Evolutionary conservation across 53 echinoderm and acorn worm genomes (phyloP).

Genomic region (Echinometra lucunter): DNA sequence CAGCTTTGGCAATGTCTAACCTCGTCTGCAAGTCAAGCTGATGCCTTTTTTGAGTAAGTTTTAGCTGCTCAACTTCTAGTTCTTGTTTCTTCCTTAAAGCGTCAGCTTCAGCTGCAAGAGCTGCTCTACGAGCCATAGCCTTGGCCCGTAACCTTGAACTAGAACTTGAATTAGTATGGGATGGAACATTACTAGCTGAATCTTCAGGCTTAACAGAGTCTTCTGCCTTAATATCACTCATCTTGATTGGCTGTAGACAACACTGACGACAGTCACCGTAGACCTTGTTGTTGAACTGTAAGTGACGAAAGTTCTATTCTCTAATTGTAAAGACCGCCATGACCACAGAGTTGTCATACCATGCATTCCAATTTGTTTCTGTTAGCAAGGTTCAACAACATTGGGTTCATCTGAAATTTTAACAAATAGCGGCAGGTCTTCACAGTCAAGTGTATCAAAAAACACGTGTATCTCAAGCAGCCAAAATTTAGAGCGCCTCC

Average conservation of each 20-base stretch:
- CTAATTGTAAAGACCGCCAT: not conserved
- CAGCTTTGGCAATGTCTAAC: constrained; percentile 50
- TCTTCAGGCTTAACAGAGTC: not conserved
- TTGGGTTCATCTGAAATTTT: no score
- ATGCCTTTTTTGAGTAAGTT: not conserved
- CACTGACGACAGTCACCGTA: not conserved
- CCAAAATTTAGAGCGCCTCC: no score
- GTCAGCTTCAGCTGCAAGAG: constrained; percentile 49
- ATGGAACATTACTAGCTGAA: not conserved
- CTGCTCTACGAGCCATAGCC: constrained; percentile 21
- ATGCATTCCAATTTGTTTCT: not conserved
- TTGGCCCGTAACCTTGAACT: constrained; percentile 12
- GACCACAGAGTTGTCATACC: not conserved
- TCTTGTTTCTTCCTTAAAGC: constrained; percentile 42
- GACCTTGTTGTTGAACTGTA: not conserved
- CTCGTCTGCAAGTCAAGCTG: constrained; percentile 47
- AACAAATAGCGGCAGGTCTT: no score
- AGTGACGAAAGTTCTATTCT: not conserved
- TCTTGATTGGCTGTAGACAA: not conserved
- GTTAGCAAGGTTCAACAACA: no score
- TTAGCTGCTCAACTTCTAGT: not conserved
- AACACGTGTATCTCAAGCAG: no score
- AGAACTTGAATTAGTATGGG: not conserved
- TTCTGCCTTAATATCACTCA: not conserved
- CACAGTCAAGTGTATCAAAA: no score